These are phyloP conservation scores for Coelopa frigida DNA, from an alignment of 1,140 invertebrate species.

Conservation along the genomic window DNA sequence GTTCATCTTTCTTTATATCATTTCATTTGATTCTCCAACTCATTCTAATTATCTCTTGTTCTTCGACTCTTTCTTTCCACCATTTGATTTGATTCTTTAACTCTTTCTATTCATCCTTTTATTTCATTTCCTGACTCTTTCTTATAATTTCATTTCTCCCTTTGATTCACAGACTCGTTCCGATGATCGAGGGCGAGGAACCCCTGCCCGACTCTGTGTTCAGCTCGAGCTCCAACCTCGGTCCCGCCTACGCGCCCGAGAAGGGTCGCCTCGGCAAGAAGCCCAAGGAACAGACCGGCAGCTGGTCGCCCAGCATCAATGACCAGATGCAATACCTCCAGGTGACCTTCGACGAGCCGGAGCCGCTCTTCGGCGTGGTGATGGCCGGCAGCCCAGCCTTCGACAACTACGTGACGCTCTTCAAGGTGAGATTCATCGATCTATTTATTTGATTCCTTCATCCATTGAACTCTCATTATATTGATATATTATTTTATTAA, in stretches of 20 bases:
- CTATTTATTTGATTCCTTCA: neutral
- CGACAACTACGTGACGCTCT: conserved; percentile 69
- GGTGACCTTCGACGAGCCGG: conserved; percentile 54
- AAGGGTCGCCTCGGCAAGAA: conserved; percentile 47
- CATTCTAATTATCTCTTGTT: too few species aligned
- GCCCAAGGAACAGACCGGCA: conserved; percentile 41
- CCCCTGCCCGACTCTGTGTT: conserved; percentile 52
- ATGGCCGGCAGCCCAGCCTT: conserved; percentile 58
- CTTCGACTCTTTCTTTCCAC: too few species aligned
- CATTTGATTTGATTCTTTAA: neutral
- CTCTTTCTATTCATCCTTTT: neutral
- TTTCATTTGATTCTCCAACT: too few species aligned
- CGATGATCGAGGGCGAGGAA: conserved; percentile 50
- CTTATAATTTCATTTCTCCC: conserved; percentile 10
- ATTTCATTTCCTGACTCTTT: neutral
- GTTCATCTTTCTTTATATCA: too few species aligned
- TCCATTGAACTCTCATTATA: too few species aligned
- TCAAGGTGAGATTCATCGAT: conserved; percentile 48
- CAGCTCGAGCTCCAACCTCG: conserved; percentile 51
- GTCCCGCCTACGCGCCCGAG: conserved; percentile 46
- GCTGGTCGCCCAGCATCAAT: conserved; percentile 56
- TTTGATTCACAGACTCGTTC: conserved; percentile 44
- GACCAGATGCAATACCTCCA: conserved; percentile 62
- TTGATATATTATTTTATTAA: neutral
- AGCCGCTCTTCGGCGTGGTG: conserved; percentile 65